These are phyloP conservation scores for Ispidina lecontei DNA, from an alignment of 2,797 vertebrate species.

Conservation along the genomic window DNA sequence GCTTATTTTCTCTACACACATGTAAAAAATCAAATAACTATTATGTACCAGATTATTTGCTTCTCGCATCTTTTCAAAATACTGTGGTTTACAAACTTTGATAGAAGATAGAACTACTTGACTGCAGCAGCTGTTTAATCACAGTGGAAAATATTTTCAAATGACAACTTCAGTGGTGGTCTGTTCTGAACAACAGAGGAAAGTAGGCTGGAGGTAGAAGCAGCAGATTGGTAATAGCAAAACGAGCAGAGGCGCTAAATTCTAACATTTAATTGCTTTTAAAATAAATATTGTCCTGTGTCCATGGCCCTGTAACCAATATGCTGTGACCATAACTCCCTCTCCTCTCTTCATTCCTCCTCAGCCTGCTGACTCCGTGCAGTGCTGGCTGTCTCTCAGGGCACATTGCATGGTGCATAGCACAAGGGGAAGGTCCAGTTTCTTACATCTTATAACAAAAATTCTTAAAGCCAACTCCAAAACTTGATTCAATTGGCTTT, in stretches of 20 bases:
- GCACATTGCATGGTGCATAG: rapidly evolving
- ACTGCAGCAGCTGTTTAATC: conserved; percentile 40
- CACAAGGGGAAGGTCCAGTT: conserved; percentile 10
- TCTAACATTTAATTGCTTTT: background rate
- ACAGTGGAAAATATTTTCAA: conserved; percentile 43
- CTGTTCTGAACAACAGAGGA: background rate
- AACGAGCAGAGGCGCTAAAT: background rate
- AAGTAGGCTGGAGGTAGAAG: background rate
- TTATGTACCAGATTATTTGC: conserved; percentile 34
- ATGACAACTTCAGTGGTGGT: conserved; percentile 31
- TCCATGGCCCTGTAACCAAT: background rate
- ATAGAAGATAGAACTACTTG: conserved; percentile 29
- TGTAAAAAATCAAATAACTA: conserved; percentile 73
- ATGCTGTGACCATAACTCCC: background rate
- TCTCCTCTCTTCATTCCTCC: background rate
- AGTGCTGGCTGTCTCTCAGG: background rate
- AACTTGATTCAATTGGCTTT: background rate
- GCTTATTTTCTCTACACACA: conserved; percentile 61
- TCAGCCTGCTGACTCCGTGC: background rate
- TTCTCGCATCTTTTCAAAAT: conserved; percentile 33
- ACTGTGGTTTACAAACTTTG: conserved; percentile 5
- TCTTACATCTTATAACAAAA: background rate
- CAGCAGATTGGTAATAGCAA: background rate
- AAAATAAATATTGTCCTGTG: background rate
- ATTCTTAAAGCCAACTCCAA: background rate